Evolutionary conservation across 2,888 invertebrate species (phyloP), one percentile per base, ranked within the genome.

Genomic region (Euspilapteryx auroguttella): DNA sequence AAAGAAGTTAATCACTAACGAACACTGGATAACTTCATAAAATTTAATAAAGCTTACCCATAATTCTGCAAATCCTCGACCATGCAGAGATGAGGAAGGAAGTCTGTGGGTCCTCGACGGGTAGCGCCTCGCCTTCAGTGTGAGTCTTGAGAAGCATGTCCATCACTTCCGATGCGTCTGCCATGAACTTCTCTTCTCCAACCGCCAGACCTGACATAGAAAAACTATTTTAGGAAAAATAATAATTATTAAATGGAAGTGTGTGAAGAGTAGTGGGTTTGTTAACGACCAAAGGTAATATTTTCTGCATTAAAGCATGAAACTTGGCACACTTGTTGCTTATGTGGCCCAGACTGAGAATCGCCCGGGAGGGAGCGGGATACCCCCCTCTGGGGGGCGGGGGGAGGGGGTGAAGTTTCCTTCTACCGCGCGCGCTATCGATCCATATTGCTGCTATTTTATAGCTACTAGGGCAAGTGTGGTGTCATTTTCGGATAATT

Each of bases 31-130:
- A 17, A 17, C 8, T 17, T 6, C 17, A 17, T 17, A 8, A 17
- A 17, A 17, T 6, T 17, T 6, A 17, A 17, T 26, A 13, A 21
- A 8, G 33, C 30, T 32, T 12, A 76, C 76, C 75, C 61, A 96
- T 79, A 45, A 96, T 90, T 66, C 95, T 95, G 73, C 99, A 99
- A 65, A 99, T 96, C 39, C 99, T 83, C 0, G 98, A 95, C 99
- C 99, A 99, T 1, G 98, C 97, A 0, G 96, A 94, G 41, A 99
- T 98, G 59, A 99, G 86, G 68, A 96, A 99, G 8, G 94, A 94
- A 13, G 96, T 90, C 68, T 96, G 96, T 2, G 96, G 96, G 68
- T 98, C 97, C 52, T 98, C 97, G 35, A 94, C 94, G 0, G 93
- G 87, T 37, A 95, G 63, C 45, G 87, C 86, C 12, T 86, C 85